A percentile compares a stretch with the other conserved stretches of the same genome.
Conservation (phyloP, 2,113 vertebrate species). For the Crotophaga sulcirostris region DNA sequence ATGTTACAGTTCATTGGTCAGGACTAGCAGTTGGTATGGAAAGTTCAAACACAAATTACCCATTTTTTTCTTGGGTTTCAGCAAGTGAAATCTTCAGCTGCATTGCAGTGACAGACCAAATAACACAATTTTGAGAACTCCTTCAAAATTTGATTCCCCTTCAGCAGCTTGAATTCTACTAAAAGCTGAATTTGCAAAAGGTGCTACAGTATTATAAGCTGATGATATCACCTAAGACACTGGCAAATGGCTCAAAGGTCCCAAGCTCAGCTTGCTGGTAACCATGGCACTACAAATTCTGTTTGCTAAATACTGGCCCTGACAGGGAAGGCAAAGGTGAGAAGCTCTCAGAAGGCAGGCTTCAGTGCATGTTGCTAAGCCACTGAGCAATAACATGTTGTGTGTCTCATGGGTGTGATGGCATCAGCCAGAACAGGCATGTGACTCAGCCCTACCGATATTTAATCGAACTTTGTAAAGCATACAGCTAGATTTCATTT, state of each 20-base stretch:
- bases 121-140: neutral
- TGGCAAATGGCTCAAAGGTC: neutral
- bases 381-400: constrained; percentile 34
- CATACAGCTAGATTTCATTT: neutral
- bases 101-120: neutral
- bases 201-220: neutral
- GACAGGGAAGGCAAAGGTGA: constrained; percentile 53
- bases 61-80: neutral
- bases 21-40: neutral
- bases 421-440: constrained; percentile 38
- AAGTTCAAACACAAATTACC: neutral
- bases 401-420: constrained; percentile 23
- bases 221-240: neutral
- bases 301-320: constrained; percentile 66
- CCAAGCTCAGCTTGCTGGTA: constrained; percentile 14
- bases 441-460: constrained; percentile 42
- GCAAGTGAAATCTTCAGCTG: neutral
- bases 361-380: constrained; percentile 33
- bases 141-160: neutral
- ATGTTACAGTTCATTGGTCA: neutral
- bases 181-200: neutral
- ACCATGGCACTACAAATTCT: constrained; percentile 46
- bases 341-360: constrained; percentile 13
- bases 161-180: neutral
- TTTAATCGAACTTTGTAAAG: neutral